Percentiles rank a stretch among this genome's conserved stretches.
Conservation (phyloP, 2,113 vertebrate species). For the Alexandromys fortis region DNA sequence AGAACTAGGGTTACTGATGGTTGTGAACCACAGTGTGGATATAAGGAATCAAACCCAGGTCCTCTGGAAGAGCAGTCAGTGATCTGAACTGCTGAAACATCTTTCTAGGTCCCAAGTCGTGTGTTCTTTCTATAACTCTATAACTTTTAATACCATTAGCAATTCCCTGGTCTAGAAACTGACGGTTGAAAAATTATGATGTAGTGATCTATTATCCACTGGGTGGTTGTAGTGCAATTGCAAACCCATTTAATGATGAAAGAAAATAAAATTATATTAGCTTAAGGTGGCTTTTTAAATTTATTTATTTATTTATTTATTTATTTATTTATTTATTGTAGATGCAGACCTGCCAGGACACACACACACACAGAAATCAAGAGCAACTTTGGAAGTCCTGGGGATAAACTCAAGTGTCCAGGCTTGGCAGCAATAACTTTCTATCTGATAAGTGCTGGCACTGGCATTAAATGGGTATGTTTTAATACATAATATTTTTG, state of each 20-base stretch:
- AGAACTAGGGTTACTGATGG: background rate
- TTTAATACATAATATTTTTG: background rate
- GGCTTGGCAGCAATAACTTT: background rate
- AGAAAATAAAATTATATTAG: background rate
- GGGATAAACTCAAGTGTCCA: background rate
- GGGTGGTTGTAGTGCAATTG: background rate
- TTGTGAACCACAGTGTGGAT: background rate
- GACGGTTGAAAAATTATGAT: background rate
- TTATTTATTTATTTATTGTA: background rate
- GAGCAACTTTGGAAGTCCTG: too few species aligned
- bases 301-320: background rate
- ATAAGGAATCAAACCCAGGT: background rate
- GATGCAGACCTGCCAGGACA: too few species aligned
- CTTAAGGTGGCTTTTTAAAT: background rate
- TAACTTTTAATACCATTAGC: background rate
- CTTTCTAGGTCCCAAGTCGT: background rate
- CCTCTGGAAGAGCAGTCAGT: background rate
- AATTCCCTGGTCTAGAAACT: background rate
- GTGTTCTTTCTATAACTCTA: background rate
- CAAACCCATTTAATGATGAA: background rate
- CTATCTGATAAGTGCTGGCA: too few species aligned
- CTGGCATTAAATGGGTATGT: background rate
- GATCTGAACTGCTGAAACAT: background rate
- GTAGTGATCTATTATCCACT: background rate
- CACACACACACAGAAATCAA: background rate